Percentiles rank a stretch among this genome's conserved stretches.
phyloP scores from a whole-genome alignment of 2,113 vertebrate genomes.

The Poicephalus meyeri region DNA sequence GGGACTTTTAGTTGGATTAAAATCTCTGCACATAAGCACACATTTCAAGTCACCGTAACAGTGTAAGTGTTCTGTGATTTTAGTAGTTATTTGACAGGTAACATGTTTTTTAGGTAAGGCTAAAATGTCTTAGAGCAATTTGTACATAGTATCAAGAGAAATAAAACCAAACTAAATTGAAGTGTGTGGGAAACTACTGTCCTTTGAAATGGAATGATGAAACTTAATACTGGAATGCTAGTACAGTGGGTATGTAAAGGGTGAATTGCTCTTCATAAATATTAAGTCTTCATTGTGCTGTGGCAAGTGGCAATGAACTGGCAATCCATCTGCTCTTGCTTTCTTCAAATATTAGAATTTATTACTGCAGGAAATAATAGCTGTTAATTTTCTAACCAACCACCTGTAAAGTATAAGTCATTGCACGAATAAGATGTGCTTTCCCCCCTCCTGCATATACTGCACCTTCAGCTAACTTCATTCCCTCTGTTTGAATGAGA shows the following conservation, averaged over 20 bases:
- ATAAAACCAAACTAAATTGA: neutral
- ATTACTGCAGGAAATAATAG: constrained; percentile 54
- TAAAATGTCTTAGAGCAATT: neutral
- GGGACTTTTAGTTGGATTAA: neutral
- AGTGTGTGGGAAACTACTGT: neutral
- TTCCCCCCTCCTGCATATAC: neutral
- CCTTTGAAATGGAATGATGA: neutral
- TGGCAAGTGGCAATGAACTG: constrained; percentile 55
- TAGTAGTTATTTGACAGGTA: neutral
- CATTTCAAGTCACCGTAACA: neutral
- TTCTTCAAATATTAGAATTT: constrained; percentile 71
- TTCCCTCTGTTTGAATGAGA: constrained; percentile 52
- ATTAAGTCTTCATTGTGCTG: constrained; percentile 59
- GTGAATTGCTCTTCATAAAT: constrained; percentile 38
- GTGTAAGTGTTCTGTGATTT: neutral
- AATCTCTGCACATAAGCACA: neutral
- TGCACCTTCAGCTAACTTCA: constrained; percentile 43
- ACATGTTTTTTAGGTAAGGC: neutral
- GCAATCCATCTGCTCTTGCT: constrained; percentile 45
- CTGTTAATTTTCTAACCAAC: constrained; percentile 59
- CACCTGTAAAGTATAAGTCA: constrained; percentile 62
- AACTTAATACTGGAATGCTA: constrained; percentile 18
- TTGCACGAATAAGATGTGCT: constrained; percentile 20
- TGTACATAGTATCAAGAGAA: neutral
- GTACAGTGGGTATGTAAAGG: neutral